phyloP scores from a whole-genome alignment of 2,113 vertebrate genomes.

The Cinclus cinclus region DNA sequence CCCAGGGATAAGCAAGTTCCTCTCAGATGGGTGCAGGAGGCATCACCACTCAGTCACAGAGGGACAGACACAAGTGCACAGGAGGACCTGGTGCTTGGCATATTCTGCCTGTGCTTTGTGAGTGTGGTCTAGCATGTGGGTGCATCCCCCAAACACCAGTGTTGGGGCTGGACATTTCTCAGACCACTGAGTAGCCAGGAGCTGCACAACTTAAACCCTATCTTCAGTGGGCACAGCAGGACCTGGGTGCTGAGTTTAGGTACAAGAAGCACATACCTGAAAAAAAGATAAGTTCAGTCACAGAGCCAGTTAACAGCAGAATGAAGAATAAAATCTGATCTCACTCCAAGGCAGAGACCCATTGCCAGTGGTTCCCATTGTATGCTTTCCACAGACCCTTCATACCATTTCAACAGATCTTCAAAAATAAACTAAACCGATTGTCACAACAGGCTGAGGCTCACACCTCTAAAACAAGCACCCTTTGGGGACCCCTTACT shows the following conservation, averaged over 20 bases:
- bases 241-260: background rate
- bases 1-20: background rate
- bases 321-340: background rate
- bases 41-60: rapidly evolving
- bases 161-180: background rate
- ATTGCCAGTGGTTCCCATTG: background rate
- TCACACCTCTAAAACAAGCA: background rate
- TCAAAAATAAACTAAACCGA: background rate
- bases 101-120: background rate
- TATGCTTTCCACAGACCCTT: background rate
- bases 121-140: background rate
- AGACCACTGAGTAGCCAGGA: background rate
- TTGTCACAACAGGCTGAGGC: background rate
- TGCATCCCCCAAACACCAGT: background rate
- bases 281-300: background rate
- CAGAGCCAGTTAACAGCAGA: background rate
- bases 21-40: background rate
- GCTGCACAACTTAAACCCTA: background rate
- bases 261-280: rapidly evolving
- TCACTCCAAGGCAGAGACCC: background rate
- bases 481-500: background rate
- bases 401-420: background rate
- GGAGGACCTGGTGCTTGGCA: background rate
- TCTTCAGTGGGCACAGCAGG: background rate
- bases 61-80: background rate